Conservation (phyloP, 53 echinoderm and acorn worm genomes). For the Echinometra lucunter region DNA sequence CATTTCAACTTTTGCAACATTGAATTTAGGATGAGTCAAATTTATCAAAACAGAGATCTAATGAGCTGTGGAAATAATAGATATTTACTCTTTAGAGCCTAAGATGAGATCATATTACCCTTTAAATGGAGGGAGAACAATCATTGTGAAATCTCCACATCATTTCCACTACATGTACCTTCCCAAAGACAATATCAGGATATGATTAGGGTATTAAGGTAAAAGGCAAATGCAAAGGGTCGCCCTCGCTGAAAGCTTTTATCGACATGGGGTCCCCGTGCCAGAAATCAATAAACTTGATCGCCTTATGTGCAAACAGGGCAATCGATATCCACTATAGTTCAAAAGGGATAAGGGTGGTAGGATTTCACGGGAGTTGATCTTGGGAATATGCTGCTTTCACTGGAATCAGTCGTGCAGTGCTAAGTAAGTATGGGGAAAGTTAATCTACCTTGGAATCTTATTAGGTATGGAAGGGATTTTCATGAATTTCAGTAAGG, state of each 20-base stretch:
- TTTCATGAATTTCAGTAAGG: neutral
- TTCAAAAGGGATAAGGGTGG: constrained; percentile 5
- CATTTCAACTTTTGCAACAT: neutral
- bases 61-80: neutral
- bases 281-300: constrained; percentile 31
- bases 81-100: neutral
- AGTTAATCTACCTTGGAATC: neutral
- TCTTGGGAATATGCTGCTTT: neutral
- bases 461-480: neutral
- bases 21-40: no score
- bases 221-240: neutral
- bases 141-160: constrained; percentile 1
- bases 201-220: neutral
- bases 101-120: neutral
- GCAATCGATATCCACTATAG: neutral
- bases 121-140: neutral
- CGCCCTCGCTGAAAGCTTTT: constrained; percentile 48
- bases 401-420: constrained; percentile 29
- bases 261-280: neutral
- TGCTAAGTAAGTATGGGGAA: constrained; percentile 3
- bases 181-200: neutral
- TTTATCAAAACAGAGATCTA: neutral
- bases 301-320: constrained; percentile 55
- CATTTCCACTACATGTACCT: neutral
- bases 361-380: constrained; percentile 20